A percentile compares a stretch with the other conserved stretches of the same genome.
phyloP scores from a whole-genome alignment of 2,797 vertebrate genomes.

The Sylvilagus floridanus region DNA sequence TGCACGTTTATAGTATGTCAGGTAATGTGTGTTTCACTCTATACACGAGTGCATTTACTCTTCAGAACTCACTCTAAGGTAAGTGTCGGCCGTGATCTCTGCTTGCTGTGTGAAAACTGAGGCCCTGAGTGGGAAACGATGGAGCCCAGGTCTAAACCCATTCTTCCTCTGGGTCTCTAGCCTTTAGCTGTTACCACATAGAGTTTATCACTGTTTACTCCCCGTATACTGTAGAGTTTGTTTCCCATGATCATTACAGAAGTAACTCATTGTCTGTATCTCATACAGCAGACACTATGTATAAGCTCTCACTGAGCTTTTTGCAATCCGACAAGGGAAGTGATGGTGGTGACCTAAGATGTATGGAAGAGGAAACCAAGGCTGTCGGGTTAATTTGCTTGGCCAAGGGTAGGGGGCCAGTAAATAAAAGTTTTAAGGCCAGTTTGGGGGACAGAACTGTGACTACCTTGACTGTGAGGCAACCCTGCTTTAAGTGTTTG shows the following conservation, averaged over 20 bases:
- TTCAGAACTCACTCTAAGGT: constrained; percentile 28
- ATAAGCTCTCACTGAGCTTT: constrained; percentile 24
- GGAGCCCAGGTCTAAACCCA: not conserved
- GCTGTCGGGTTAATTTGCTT: not conserved
- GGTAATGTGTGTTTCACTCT: not conserved
- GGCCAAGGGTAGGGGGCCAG: not conserved
- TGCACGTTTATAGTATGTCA: constrained; percentile 3
- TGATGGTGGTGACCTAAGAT: not conserved
- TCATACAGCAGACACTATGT: not conserved
- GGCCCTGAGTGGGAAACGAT: not conserved
- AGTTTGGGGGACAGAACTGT: not conserved
- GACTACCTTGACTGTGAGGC: not conserved
- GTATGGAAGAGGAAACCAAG: constrained; percentile 32
- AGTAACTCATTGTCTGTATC: constrained; percentile 28
- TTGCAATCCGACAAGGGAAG: constrained; percentile 11
- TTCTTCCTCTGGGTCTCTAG: not conserved
- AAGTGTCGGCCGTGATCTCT: not conserved
- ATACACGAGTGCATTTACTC: constrained; percentile 27
- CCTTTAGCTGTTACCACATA: not conserved
- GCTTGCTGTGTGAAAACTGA: constrained; percentile 1
- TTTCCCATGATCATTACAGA: constrained; percentile 44
- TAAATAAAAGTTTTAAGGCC: not conserved
- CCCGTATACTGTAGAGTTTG: not conserved
- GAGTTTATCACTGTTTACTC: not conserved
- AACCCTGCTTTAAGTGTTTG: not conserved